Evolutionary conservation across 2,888 invertebrate genomes (phyloP).

Genomic region (Hoplodrina ambigua): DNA sequence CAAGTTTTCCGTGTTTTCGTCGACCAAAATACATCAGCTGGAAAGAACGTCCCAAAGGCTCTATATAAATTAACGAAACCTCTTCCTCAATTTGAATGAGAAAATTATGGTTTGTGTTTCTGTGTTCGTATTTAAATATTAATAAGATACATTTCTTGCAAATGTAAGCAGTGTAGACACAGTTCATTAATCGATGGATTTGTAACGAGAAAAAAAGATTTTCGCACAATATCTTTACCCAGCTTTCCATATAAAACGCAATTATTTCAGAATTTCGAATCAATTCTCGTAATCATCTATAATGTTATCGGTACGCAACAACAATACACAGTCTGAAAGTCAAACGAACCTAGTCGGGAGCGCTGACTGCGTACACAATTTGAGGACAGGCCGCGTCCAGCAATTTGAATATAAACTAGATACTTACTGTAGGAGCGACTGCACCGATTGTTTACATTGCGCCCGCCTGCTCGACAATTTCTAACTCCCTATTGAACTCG

Average conservation of each 20-base stretch:
- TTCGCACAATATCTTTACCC: neutral
- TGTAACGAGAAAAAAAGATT: neutral
- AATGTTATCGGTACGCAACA: constrained; percentile 26
- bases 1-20: constrained; percentile 55
- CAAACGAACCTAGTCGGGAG: constrained; percentile 59
- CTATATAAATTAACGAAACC: constrained; percentile 53
- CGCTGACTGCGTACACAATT: constrained; percentile 63
- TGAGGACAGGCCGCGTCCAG: constrained; percentile 64
- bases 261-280: neutral
- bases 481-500: constrained; percentile 62
- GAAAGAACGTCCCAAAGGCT: constrained; percentile 54
- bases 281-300: constrained; percentile 1
- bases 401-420: constrained; percentile 83
- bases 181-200: neutral
- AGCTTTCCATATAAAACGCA: neutral
- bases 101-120: constrained; percentile 33
- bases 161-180: neutral
- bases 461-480: constrained; percentile 52
- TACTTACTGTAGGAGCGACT: constrained; percentile 66
- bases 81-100: constrained; percentile 49
- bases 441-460: constrained; percentile 72
- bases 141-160: constrained; percentile 14
- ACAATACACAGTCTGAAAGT: constrained; percentile 59
- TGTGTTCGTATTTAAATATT: constrained; percentile 23
- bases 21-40: constrained; percentile 58